Percentiles rank a stretch among this genome's conserved stretches.
phyloP scores from a whole-genome alignment of 2,797 vertebrate species.

The Myripristis murdjan region DNA sequence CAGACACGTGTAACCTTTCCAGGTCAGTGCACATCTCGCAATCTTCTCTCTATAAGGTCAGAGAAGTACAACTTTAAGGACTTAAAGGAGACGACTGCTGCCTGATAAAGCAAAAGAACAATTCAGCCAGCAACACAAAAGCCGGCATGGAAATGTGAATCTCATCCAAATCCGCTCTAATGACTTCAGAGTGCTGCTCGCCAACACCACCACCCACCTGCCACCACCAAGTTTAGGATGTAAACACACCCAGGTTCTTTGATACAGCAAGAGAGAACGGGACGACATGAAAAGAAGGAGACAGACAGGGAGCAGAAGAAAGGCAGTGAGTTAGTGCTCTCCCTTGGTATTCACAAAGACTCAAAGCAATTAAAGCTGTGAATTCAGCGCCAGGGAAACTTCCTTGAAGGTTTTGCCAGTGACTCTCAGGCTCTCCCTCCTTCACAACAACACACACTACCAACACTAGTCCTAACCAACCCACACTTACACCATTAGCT shows the following conservation, averaged over 20 bases:
- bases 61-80: constrained; percentile 20
- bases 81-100: constrained; percentile 25
- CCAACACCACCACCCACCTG: constrained; percentile 45
- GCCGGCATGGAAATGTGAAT: constrained; percentile 46
- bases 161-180: constrained; percentile 43
- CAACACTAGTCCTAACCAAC: constrained; percentile 43
- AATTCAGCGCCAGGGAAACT: constrained; percentile 55
- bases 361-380: constrained; percentile 64
- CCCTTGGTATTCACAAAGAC: constrained; percentile 65
- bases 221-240: constrained; percentile 54
- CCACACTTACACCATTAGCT: constrained; percentile 30
- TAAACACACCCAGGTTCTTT: constrained; percentile 65
- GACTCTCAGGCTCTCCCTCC: constrained; percentile 49
- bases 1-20: neutral
- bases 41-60: neutral
- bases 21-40: neutral
- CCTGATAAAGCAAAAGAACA: constrained; percentile 39
- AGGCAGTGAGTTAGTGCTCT: constrained; percentile 59
- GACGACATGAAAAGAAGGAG: constrained; percentile 44
- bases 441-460: constrained; percentile 34
- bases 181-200: constrained; percentile 49
- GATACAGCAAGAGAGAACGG: constrained; percentile 40
- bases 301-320: constrained; percentile 47
- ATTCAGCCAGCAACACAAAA: constrained; percentile 33
- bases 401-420: constrained; percentile 69